Percentiles rank a stretch among this genome's conserved stretches.
phyloP scores from a whole-genome alignment of 2,113 vertebrate genomes.

The Potamarius usumacintae region DNA sequence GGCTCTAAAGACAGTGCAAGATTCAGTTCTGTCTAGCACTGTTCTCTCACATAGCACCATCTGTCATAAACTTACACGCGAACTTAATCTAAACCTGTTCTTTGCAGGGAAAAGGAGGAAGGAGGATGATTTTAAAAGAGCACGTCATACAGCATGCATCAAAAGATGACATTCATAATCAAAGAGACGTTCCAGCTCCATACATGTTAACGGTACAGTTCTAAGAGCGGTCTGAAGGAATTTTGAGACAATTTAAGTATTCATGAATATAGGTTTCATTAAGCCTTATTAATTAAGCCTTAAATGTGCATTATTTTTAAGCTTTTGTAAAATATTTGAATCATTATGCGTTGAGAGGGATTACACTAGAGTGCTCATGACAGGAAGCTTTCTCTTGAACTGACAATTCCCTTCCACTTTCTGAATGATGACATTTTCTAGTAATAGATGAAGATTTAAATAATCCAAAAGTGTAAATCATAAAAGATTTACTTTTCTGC shows the following conservation, averaged over 20 bases:
- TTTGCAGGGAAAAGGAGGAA: slow-evolving; percentile 1
- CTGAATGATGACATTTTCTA: slow-evolving; percentile 34
- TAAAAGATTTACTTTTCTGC: slow-evolving; percentile 36
- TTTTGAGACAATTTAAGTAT: background rate
- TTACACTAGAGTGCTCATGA: background rate
- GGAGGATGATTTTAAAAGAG: background rate
- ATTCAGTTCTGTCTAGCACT: background rate
- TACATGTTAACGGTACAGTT: background rate
- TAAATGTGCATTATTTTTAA: background rate
- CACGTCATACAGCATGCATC: background rate
- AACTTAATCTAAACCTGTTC: background rate
- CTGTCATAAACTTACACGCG: background rate
- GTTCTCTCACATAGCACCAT: background rate
- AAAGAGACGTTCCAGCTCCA: background rate
- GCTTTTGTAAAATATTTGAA: background rate
- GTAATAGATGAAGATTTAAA: slow-evolving; percentile 42
- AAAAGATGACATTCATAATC: background rate
- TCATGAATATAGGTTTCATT: background rate
- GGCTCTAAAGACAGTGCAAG: background rate
- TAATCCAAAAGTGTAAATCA: slow-evolving; percentile 28
- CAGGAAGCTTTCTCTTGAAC: background rate
- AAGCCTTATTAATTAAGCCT: background rate
- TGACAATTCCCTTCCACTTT: slow-evolving; percentile 30
- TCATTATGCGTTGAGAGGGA: background rate
- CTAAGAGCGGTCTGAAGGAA: background rate